These are phyloP conservation scores for Drosophila mimica DNA, from an alignment of 2,888 invertebrate genomes.

Conservation along the genomic window DNA sequence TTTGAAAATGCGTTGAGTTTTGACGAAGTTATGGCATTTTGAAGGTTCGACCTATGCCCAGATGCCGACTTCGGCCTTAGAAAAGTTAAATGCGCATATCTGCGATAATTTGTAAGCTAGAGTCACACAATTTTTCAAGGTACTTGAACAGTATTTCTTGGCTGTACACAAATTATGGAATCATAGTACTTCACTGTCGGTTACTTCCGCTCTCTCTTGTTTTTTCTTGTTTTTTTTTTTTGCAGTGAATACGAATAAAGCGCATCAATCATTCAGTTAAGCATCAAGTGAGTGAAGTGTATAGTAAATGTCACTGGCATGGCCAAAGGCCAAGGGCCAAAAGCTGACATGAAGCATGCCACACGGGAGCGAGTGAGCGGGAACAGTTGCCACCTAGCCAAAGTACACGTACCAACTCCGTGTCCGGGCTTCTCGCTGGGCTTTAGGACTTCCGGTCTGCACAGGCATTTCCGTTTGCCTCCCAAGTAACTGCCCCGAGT, in stretches of 20 bases:
- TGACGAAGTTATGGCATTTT: too few relatives aligned
- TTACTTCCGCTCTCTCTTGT: too few relatives aligned
- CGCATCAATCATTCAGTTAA: constrained; percentile 79
- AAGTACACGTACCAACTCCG: constrained; percentile 2
- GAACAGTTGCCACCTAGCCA: constrained; percentile 4
- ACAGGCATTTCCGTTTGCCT: constrained; percentile 62
- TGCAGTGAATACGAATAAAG: constrained; percentile 67
- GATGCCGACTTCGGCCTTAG: too few relatives aligned
- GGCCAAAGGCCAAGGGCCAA: constrained; percentile 31
- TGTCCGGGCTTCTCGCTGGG: constrained; percentile 27
- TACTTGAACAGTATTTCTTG: too few relatives aligned
- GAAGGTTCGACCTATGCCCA: too few relatives aligned
- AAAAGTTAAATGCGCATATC: too few relatives aligned
- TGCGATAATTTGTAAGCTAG: too few relatives aligned
- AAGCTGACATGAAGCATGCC: constrained; percentile 19
- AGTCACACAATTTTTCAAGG: too few relatives aligned
- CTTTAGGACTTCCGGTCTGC: constrained; percentile 66
- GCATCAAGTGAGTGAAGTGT: constrained; percentile 78
- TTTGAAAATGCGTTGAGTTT: too few relatives aligned
- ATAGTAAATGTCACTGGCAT: constrained; percentile 73
- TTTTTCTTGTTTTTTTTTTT: constrained; percentile 22
- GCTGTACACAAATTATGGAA: too few relatives aligned
- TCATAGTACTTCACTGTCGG: too few relatives aligned
- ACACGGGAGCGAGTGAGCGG: not conserved
- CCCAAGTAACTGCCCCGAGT: constrained; percentile 32